These are phyloP conservation scores for Samia ricini DNA, from an alignment of 1,140 invertebrate species.

Conservation along the genomic window DNA sequence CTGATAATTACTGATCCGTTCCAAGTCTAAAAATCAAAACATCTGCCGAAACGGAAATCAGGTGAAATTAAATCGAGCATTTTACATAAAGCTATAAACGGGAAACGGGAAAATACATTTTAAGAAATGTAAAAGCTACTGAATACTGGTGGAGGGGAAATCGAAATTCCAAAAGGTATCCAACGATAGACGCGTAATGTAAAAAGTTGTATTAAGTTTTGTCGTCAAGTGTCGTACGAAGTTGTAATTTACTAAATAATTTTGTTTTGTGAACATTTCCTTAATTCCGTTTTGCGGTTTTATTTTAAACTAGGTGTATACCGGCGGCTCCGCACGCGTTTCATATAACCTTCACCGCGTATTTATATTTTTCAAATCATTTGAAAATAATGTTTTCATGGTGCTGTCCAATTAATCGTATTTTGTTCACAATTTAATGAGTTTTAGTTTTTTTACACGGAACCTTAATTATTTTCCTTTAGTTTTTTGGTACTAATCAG, in stretches of 20 bases:
- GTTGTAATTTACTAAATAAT: neutral
- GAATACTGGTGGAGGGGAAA: neutral
- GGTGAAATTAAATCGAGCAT: neutral
- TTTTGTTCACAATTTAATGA: no score
- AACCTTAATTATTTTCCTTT: no score
- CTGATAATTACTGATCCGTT: neutral
- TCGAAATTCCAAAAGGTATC: constrained; percentile 6
- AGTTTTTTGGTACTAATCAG: no score
- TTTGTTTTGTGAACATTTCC: neutral
- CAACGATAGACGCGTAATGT: constrained; percentile 16
- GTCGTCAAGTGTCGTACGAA: constrained; percentile 5
- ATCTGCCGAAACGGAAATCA: neutral
- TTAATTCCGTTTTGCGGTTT: neutral
- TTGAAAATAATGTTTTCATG: no score
- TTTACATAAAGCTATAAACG: neutral
- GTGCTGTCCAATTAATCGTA: no score
- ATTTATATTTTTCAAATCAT: no score
- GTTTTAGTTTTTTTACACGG: no score
- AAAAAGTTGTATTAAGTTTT: constrained; percentile 30
- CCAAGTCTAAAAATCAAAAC: neutral
- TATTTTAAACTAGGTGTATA: neutral
- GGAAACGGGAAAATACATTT: neutral
- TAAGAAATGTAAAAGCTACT: neutral
- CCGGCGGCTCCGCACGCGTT: no score
- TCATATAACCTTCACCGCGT: no score